Evolutionary conservation across 2,797 vertebrate genomes (phyloP), one percentile per base, ranked within the genome.

Genomic region (Mus spretus): DNA sequence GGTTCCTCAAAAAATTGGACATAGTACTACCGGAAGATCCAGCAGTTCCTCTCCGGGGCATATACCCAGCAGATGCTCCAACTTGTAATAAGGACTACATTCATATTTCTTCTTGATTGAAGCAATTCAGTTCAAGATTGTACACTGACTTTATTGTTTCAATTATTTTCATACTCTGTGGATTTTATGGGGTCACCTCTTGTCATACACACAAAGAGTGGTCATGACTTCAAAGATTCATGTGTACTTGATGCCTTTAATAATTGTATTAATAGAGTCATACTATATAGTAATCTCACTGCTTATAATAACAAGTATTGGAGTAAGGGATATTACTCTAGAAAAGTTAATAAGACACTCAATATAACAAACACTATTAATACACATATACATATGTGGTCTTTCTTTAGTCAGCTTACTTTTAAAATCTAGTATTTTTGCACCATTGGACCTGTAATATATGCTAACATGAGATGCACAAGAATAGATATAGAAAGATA

Each of bases 111-210:
- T 95, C 10, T 77, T 70, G 59, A 67, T 65, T 70, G 37, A 89
- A 77, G 15, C 40, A 94, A 77, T 77, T 22, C 20, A 63, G 28
- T 14, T 89, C 40, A 94, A 78, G 7, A 82, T 34, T 57, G 22
- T 53, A 90, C 31, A 55, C 19, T 77, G 59, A 37, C n/a, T 34
- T 14, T 14, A 75, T n/a, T 53, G 0, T 77, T 81, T 91, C 28
- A 67, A 82, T 77, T 85, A 77, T 92, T 81, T 91, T 81, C 75
- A 55, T 92, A 82, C 72, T 26, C 12, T 12, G 92, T 6, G 28
- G 57, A 70, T 70, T 40, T 81, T 61, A 75, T 55, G 72, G 72
- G 61, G 28, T 59, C 59, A 59, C 59, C 22, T 8, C 9, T 63
- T 26, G 61, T 63, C 24, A 63, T 26, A 63, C 9, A 63, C 44